Percentiles rank a stretch among this genome's conserved stretches.
Conservation (phyloP, 2,888 invertebrate species). For the Cephalotes varians region DNA sequence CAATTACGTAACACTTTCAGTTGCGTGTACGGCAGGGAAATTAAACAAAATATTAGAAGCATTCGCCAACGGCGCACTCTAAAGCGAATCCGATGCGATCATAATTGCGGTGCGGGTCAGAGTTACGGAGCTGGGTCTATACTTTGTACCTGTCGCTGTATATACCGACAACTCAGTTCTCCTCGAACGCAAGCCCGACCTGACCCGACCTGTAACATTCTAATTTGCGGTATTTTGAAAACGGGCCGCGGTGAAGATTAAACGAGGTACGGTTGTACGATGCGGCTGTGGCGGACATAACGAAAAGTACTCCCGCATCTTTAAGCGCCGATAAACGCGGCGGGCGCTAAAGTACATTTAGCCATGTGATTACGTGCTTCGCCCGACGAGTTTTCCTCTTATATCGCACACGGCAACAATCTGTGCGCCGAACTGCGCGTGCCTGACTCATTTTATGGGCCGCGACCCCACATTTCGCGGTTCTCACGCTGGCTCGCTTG, state of each 20-base stretch:
- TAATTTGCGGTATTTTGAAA: slow-evolving; percentile 49
- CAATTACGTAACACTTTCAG: slow-evolving; percentile 30
- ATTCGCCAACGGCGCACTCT: slow-evolving; percentile 22
- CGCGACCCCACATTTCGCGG: slow-evolving; percentile 73
- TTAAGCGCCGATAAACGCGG: slow-evolving; percentile 77
- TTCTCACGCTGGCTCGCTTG: slow-evolving; percentile 72
- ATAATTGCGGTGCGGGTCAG: slow-evolving; percentile 62
- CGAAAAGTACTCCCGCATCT: slow-evolving; percentile 57
- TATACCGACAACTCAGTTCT: slow-evolving; percentile 39
- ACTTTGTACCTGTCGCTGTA: slow-evolving; percentile 54
- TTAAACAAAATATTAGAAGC: slow-evolving; percentile 47
- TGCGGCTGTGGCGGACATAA: neutral
- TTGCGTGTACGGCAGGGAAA: slow-evolving; percentile 27
- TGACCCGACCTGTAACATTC: slow-evolving; percentile 49
- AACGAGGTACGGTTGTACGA: slow-evolving; percentile 6
- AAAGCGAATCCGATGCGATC: slow-evolving; percentile 50
- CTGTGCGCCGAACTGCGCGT: slow-evolving; percentile 53
- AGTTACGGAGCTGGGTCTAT: slow-evolving; percentile 13
- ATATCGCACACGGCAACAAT: slow-evolving; percentile 59
- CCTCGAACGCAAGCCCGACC: slow-evolving; percentile 19
- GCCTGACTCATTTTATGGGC: slow-evolving; percentile 73
- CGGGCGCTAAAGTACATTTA: slow-evolving; percentile 79
- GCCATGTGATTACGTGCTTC: slow-evolving; percentile 79
- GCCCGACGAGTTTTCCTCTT: slow-evolving; percentile 68
- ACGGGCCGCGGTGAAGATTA: slow-evolving; percentile 34